Percentiles rank a stretch among this genome's conserved stretches.
phyloP scores from a whole-genome alignment of 2,888 invertebrate genomes.

The Acrobasis consociella region DNA sequence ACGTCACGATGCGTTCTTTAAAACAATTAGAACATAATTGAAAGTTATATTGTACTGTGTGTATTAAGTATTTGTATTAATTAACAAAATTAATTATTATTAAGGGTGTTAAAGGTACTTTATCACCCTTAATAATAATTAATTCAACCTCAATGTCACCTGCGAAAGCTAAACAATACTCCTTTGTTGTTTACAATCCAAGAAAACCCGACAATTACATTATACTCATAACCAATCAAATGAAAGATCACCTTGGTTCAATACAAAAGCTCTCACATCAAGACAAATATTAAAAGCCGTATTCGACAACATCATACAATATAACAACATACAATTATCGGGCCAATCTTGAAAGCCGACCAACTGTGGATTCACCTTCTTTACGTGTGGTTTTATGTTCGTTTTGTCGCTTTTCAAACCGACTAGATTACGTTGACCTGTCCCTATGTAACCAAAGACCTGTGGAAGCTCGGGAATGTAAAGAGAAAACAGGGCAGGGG shows the following conservation, averaged over 20 bases:
- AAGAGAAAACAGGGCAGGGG: slow-evolving; percentile 37
- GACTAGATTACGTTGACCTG: slow-evolving; percentile 45
- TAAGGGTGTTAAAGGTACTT: too few relatives aligned
- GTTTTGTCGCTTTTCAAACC: slow-evolving; percentile 38
- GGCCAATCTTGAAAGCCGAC: slow-evolving; percentile 45
- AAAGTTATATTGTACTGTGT: too few relatives aligned
- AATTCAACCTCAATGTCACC: slow-evolving; percentile 2
- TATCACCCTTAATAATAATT: not conserved
- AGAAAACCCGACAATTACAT: not conserved
- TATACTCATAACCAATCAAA: slow-evolving; percentile 4
- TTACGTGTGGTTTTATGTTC: slow-evolving; percentile 41
- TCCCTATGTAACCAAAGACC: slow-evolving; percentile 25
- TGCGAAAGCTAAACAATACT: not conserved
- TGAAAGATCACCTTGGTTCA: not conserved
- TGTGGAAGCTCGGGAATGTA: slow-evolving; percentile 24
- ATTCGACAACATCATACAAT: too few relatives aligned
- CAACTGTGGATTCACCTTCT: slow-evolving; percentile 71
- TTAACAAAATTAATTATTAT: too few relatives aligned
- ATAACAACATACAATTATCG: slow-evolving; percentile 33
- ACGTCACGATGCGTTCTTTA: too few relatives aligned
- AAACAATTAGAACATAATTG: too few relatives aligned
- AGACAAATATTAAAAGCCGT: slow-evolving; percentile 12
- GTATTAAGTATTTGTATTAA: too few relatives aligned
- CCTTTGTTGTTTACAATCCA: not conserved
- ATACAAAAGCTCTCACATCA: not conserved